These are phyloP conservation scores for Numenius arquata DNA, from an alignment of 2,113 vertebrate species.

Conservation along the genomic window DNA sequence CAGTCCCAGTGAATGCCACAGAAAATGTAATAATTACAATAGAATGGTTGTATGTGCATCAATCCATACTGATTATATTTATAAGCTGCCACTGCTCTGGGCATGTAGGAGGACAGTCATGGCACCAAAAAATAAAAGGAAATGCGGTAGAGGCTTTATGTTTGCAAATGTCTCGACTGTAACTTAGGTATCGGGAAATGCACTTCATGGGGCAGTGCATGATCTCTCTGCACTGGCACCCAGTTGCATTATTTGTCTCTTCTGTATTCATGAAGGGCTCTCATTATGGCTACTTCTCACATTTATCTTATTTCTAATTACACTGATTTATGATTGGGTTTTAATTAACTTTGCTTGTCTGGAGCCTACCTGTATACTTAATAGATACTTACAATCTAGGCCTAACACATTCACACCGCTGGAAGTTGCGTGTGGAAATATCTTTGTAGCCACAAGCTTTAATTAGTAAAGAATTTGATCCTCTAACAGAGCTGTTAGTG, in stretches of 20 bases:
- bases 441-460: not conserved
- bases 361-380: not conserved
- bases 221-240: not conserved
- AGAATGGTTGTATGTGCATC: not conserved
- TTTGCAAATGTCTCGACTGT: not conserved
- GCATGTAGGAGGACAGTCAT: not conserved
- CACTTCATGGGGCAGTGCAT: accelerated
- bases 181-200: not conserved
- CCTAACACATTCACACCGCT: not conserved
- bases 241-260: not conserved
- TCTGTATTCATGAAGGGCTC: not conserved
- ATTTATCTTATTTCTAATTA: slow-evolving; percentile 55
- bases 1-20: not conserved
- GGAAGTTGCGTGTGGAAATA: not conserved
- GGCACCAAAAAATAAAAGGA: not conserved
- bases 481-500: not conserved
- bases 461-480: not conserved
- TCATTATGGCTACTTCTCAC: not conserved
- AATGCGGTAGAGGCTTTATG: not conserved
- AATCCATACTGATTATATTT: not conserved
- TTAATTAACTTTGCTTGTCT: slow-evolving; percentile 41
- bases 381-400: not conserved
- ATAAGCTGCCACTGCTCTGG: not conserved
- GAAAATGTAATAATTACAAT: not conserved
- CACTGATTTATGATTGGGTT: slow-evolving; percentile 31